Conservation (phyloP, 2,797 vertebrate genomes). For the Pseudochromis fuscus region DNA sequence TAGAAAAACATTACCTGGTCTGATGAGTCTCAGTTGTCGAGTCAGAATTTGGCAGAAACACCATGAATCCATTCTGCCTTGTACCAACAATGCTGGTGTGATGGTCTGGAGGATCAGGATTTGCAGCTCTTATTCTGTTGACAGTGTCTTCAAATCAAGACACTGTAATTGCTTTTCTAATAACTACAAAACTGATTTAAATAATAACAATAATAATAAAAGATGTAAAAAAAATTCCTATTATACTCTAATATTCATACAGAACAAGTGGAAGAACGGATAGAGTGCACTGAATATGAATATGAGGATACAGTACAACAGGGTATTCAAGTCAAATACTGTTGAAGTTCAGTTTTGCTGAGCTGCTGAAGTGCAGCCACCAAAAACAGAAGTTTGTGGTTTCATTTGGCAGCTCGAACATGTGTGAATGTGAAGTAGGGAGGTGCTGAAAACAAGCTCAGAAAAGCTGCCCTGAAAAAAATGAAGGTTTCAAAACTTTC, state of each 20-base stretch:
- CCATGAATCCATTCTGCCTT: no score
- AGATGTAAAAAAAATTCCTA: background rate
- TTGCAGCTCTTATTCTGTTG: background rate
- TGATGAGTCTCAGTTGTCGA: no score
- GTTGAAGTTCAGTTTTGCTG: conserved; percentile 1
- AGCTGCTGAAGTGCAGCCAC: background rate
- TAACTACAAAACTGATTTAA: background rate
- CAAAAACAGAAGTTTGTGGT: conserved; percentile 33
- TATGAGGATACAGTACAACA: background rate
- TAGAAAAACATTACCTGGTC: no score
- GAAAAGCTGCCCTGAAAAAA: conserved; percentile 26
- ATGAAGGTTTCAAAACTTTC: conserved; percentile 36
- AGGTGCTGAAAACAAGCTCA: conserved; percentile 13
- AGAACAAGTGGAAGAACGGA: background rate
- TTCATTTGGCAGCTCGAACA: conserved; percentile 10
- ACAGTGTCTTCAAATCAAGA: background rate
- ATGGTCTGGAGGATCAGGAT: background rate
- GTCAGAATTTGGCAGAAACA: no score
- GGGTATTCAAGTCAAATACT: background rate
- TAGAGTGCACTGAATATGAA: background rate
- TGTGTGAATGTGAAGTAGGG: conserved; percentile 18
- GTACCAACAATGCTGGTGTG: no score
- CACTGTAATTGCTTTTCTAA: background rate
- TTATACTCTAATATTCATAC: background rate
- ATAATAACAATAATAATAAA: no score